Percentiles rank a stretch among this genome's conserved stretches.
These are phyloP conservation scores for Amphilophus citrinellus DNA, from an alignment of 2,113 vertebrate genomes.

Conservation along the genomic window DNA sequence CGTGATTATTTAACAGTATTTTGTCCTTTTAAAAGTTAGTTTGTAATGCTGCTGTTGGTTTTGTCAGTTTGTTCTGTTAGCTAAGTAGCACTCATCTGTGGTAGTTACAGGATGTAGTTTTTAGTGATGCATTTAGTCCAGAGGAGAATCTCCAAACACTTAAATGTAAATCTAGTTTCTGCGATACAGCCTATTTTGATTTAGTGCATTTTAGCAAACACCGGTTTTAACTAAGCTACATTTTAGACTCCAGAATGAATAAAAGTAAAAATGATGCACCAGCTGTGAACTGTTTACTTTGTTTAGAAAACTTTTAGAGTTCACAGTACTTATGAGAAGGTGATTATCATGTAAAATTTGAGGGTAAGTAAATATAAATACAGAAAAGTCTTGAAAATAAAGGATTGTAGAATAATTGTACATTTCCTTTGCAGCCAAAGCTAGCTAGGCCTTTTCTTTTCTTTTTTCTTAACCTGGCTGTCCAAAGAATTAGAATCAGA, in stretches of 20 bases:
- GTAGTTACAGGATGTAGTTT: too few species aligned
- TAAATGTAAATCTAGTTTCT: background rate
- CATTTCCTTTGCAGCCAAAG: slow-evolving; percentile 34
- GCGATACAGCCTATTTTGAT: background rate
- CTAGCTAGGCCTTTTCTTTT: slow-evolving; percentile 10
- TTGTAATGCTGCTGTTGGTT: background rate
- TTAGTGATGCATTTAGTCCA: background rate
- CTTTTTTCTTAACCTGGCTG: background rate
- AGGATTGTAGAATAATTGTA: background rate
- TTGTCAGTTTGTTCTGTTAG: too few species aligned
- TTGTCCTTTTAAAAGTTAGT: background rate
- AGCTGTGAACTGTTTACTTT: background rate
- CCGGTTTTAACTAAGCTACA: background rate
- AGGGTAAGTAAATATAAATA: background rate
- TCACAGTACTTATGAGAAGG: background rate
- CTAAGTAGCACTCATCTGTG: too few species aligned
- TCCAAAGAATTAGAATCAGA: background rate
- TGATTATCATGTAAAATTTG: background rate
- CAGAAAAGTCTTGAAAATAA: background rate
- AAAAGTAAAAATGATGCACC: background rate
- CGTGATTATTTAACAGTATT: background rate
- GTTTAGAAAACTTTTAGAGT: background rate
- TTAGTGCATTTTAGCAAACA: background rate
- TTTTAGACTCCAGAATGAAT: background rate
- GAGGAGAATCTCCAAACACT: background rate